These are phyloP conservation scores for Tinea trinotella DNA, from an alignment of 2,888 invertebrate genomes.

Conservation along the genomic window DNA sequence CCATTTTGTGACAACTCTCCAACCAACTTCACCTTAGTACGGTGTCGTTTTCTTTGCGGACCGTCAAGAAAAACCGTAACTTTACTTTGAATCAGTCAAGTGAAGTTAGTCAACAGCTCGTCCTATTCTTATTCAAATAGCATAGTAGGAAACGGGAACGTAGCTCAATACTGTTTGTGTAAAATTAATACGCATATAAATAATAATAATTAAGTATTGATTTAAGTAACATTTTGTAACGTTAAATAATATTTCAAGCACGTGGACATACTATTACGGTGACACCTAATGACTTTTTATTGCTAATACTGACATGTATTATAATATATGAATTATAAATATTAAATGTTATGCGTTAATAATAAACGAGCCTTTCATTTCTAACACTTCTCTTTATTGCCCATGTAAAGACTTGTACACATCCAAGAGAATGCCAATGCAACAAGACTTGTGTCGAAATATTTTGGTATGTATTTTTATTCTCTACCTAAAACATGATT, in stretches of 20 bases:
- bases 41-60: no score
- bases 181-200: slow-evolving; percentile 43
- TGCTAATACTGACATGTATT: slow-evolving; percentile 73
- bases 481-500: no score
- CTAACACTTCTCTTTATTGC: background rate
- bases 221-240: slow-evolving; percentile 69
- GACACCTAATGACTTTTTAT: slow-evolving; percentile 70
- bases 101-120: no score
- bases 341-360: slow-evolving; percentile 81
- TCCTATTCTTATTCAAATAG: no score
- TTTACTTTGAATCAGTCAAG: no score
- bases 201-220: slow-evolving; percentile 27
- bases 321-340: slow-evolving; percentile 73
- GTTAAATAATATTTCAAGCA: slow-evolving; percentile 64
- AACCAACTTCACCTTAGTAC: no score
- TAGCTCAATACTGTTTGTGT: slow-evolving; percentile 65
- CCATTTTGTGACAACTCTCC: no score
- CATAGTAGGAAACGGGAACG: slow-evolving; percentile 2
- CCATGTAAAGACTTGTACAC: background rate
- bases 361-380: slow-evolving; percentile 53
- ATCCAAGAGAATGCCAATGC: no score
- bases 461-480: no score
- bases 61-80: no score
- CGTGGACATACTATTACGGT: slow-evolving; percentile 66
- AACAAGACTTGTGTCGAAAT: no score